Evolutionary conservation across 2,113 vertebrate genomes (phyloP).

Genomic region (Charina bottae): DNA sequence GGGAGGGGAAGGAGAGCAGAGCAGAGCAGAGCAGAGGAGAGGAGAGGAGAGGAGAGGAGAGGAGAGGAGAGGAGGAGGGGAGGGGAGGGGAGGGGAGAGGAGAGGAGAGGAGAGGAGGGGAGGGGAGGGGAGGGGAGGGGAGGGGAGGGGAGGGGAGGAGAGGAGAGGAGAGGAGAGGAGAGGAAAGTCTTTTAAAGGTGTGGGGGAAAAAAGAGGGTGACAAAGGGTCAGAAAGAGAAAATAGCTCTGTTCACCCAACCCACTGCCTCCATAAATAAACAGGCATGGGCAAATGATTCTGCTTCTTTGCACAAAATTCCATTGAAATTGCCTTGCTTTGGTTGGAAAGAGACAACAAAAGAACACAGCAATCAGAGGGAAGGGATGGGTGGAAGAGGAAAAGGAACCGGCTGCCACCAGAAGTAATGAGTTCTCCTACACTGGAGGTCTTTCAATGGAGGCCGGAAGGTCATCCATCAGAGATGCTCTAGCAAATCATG

Average conservation of each 20-base stretch:
- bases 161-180: too few relatives aligned
- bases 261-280: not conserved
- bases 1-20: too few relatives aligned
- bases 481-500: not conserved
- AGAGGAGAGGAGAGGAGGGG: too few relatives aligned
- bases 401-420: not conserved
- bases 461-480: not conserved
- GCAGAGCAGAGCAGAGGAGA: too few relatives aligned
- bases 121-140: too few relatives aligned
- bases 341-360: not conserved
- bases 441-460: not conserved
- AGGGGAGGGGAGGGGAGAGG: too few relatives aligned
- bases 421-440: not conserved
- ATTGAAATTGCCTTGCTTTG: not conserved
- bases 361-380: not conserved
- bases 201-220: not conserved
- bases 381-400: not conserved
- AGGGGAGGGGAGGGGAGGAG: too few relatives aligned
- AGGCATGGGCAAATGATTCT: not conserved
- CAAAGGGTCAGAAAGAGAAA: not conserved
- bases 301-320: not conserved
- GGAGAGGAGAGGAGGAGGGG: too few relatives aligned
- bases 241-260: not conserved
- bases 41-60: too few relatives aligned
- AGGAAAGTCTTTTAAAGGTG: not conserved